Percentiles rank a stretch among this genome's conserved stretches.
These are phyloP conservation scores for Acanthosoma haemorrhoidale DNA, from an alignment of 2,888 invertebrate species.

Conservation along the genomic window DNA sequence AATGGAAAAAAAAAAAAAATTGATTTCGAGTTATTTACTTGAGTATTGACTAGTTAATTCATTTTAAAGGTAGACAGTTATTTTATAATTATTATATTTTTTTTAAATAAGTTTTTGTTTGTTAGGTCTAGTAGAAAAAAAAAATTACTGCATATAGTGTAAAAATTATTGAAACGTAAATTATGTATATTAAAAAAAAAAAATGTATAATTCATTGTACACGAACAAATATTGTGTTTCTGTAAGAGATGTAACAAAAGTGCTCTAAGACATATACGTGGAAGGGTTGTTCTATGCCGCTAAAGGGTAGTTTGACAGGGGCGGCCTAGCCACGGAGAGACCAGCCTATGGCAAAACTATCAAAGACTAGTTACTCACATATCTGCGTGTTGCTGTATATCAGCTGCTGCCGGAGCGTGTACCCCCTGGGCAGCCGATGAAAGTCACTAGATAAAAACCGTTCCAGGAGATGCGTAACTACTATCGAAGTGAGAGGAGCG, in stretches of 20 bases:
- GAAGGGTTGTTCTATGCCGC: neutral
- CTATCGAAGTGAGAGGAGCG: no score
- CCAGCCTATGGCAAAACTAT: slow-evolving; percentile 19
- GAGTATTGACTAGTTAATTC: no score
- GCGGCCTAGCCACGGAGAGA: slow-evolving; percentile 3
- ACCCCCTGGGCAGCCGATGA: neutral
- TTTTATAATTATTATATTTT: no score
- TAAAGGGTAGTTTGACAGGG: slow-evolving; percentile 13
- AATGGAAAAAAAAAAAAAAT: no score
- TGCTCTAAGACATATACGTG: neutral
- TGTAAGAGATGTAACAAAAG: neutral
- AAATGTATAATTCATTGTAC: neutral
- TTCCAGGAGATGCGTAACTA: no score
- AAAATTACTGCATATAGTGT: no score
- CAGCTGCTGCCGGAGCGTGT: neutral
- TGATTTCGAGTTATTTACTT: no score
- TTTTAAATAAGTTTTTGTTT: no score
- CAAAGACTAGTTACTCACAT: slow-evolving; percentile 21
- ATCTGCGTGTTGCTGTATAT: neutral
- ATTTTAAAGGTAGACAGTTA: no score
- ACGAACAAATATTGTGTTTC: neutral
- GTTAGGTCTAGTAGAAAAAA: no score
- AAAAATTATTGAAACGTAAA: no score
- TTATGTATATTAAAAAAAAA: neutral
- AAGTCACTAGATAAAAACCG: no score